phyloP scores from a whole-genome alignment of 2,797 vertebrate genomes.

The Hapalemur alaotrensis region DNA sequence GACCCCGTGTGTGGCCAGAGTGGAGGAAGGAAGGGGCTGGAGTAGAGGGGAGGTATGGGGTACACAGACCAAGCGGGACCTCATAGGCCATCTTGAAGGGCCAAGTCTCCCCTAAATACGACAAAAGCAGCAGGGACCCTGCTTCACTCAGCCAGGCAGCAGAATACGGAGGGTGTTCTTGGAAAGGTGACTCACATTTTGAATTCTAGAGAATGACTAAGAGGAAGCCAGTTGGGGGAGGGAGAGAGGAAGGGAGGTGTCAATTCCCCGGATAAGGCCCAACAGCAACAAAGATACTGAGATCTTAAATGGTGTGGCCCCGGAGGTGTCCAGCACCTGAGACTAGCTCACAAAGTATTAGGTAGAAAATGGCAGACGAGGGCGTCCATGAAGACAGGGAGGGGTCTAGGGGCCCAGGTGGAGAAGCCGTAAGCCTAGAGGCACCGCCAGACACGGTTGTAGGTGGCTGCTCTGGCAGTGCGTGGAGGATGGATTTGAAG shows the following conservation, averaged over 20 bases:
- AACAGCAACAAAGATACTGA: not conserved
- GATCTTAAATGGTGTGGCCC: not conserved
- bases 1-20: not conserved
- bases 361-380: not conserved
- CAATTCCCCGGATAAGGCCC: not conserved
- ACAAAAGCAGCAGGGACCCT: not conserved
- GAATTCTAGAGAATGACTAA: conserved; percentile 20
- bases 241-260: not conserved
- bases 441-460: not conserved
- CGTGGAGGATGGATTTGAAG: not conserved
- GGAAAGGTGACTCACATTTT: conserved; percentile 35
- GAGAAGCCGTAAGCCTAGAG: not conserved
- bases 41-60: fast-evolving
- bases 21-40: not conserved
- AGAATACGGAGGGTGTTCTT: not conserved
- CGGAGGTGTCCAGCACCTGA: not conserved
- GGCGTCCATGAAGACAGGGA: not conserved
- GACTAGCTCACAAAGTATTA: not conserved
- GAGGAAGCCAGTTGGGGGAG: not conserved
- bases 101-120: not conserved
- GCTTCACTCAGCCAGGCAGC: not conserved
- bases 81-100: not conserved
- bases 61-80: not conserved
- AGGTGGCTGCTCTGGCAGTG: not conserved
- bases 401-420: not conserved